phyloP scores from a whole-genome alignment of 2,888 invertebrate genomes.

The Dendrolimus pini region DNA sequence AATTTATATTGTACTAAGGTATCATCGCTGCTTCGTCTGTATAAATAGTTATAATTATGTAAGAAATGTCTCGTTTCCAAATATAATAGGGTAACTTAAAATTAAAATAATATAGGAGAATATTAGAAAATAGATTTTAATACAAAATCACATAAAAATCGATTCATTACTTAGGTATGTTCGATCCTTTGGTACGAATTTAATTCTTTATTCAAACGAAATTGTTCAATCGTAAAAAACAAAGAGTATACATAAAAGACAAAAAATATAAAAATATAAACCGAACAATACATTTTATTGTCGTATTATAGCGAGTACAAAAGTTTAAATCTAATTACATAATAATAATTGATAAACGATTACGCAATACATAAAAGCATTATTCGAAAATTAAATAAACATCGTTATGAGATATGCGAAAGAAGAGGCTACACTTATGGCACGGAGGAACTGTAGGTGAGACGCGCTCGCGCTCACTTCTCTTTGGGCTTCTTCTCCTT shows the following conservation, averaged over 20 bases:
- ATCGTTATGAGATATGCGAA: conserved; percentile 33
- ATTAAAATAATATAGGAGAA: neutral
- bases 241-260: conserved; percentile 34
- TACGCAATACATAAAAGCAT: conserved; percentile 64
- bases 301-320: conserved; percentile 44
- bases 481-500: conserved; percentile 76
- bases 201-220: conserved; percentile 36
- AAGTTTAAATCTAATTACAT: conserved; percentile 41
- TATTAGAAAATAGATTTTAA: conserved; percentile 66
- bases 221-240: conserved; percentile 31
- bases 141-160: conserved; percentile 58
- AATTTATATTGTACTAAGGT: too few species aligned
- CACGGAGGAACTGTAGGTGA: conserved; percentile 35
- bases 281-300: conserved; percentile 42
- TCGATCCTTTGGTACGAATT: conserved; percentile 46
- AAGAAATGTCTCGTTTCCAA: too few species aligned
- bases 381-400: conserved; percentile 54
- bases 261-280: conserved; percentile 43
- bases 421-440: conserved; percentile 61
- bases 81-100: too few species aligned
- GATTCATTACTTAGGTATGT: conserved; percentile 53
- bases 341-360: conserved; percentile 30
- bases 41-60: too few species aligned
- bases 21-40: too few species aligned
- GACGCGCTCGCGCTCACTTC: conserved; percentile 50